Evolutionary conservation across 2,888 invertebrate genomes (phyloP).

Genomic region (Sussaba pulchella): DNA sequence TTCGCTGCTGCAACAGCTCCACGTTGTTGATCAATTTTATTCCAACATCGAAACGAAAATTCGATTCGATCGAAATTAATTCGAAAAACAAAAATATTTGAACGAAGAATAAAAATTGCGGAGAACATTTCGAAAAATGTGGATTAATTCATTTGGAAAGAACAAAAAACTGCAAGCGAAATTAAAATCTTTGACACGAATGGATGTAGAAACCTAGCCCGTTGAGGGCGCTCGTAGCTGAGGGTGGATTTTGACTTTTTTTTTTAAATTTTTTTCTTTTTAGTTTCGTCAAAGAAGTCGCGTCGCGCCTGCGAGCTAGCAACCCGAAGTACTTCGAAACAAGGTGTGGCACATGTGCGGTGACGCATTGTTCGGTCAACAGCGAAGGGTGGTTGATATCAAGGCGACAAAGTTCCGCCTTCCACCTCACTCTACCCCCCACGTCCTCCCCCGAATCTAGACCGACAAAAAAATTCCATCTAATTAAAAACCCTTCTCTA

Average conservation of each 20-base stretch:
- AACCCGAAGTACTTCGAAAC: conserved; percentile 71
- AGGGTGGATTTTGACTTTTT: neutral
- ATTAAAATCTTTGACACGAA: neutral
- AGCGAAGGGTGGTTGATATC: conserved; percentile 20
- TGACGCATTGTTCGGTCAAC: conserved; percentile 64
- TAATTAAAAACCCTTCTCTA: neutral
- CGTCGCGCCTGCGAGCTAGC: conserved; percentile 68
- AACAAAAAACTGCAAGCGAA: neutral
- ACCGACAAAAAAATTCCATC: too few relatives aligned
- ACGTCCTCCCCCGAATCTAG: too few relatives aligned
- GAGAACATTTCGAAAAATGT: neutral
- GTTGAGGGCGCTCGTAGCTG: neutral
- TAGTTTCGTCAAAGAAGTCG: neutral
- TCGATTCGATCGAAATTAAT: too few relatives aligned
- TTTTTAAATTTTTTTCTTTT: too few relatives aligned
- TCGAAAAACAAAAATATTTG: too few relatives aligned
- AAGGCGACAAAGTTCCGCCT: conserved; percentile 45
- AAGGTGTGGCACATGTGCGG: conserved; percentile 70
- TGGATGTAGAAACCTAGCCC: neutral
- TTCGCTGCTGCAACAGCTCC: too few relatives aligned
- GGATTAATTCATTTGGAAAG: too few relatives aligned
- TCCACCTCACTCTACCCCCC: conserved; percentile 18
- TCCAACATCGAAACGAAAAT: too few relatives aligned
- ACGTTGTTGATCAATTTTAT: too few relatives aligned
- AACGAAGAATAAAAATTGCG: too few relatives aligned